Evolutionary conservation across 2,113 vertebrate species (phyloP), one percentile per base, ranked within the genome.

Genomic region (Amphiprion ocellaris): DNA sequence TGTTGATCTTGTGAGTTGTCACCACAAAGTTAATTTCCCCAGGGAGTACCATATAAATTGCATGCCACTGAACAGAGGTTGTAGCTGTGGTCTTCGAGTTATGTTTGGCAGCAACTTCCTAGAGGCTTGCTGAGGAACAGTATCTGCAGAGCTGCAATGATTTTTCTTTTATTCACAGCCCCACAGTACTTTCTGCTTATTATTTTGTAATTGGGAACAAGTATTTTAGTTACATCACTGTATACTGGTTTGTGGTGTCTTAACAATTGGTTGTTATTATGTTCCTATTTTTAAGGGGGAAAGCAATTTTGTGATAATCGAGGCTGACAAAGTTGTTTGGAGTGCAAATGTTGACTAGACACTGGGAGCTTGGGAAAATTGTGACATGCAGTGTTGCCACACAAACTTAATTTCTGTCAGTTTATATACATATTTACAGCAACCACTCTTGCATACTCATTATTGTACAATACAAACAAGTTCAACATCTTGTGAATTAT

Each of bases 1-100:
- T 92, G 91, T 93, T 94, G 91, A 92, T 94, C 89, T 92, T 92
- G 87, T 92, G 92, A 93, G 93, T 91, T 92, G 92, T 94, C 92
- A 90, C 92, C 83, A 87, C 83, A 78, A 75, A 85, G 88, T 91
- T 94, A 93, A 94, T 94, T 93, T 94, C 93, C 93, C 92, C 54
- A 4, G 92, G 89, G 93, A 84, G 79, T 5, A 0, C 72, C 83
- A 69, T 88, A 92, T 90, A 92, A 92, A 94, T 93, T 89, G 86
- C 84, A 77, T 87, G 91, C 87, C 88, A 88, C 69, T 80, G 85
- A 90, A 58, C 90, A 87, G 88, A 86, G 80, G 87, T 90, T 90
- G 91, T 87, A 86, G 83, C 91, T 82, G 86, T 74, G 81, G 74
- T 87, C 69, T 72, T 77, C 59, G 76, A 87, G 85, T 87, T 82